phyloP scores from a whole-genome alignment of 1,140 invertebrate species.

The Drosophila biarmipes region DNA sequence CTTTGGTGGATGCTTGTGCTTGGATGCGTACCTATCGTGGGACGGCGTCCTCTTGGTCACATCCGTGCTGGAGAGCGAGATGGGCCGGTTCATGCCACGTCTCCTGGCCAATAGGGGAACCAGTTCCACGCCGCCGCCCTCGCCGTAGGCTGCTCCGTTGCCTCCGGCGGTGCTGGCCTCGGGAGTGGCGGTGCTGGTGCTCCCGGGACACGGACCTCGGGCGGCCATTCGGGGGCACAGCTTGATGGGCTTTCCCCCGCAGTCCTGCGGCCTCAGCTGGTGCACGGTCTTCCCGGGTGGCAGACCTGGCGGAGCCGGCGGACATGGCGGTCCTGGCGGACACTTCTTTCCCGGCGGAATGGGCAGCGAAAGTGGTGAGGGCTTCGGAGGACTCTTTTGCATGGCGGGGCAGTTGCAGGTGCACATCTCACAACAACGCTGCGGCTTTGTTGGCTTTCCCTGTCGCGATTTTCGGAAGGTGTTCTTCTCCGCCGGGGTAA shows the following conservation, averaged over 20 bases:
- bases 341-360: constrained; percentile 31
- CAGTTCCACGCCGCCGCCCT: constrained; percentile 87
- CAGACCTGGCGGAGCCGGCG: constrained; percentile 14
- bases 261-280: constrained; percentile 57
- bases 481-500: constrained; percentile 74
- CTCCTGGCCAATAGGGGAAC: constrained; percentile 87
- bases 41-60: constrained; percentile 85
- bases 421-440: constrained; percentile 75
- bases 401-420: constrained; percentile 73
- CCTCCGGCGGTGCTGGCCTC: constrained; percentile 36
- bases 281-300: constrained; percentile 37
- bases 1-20: constrained; percentile 61
- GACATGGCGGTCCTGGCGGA: constrained; percentile 19
- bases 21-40: constrained; percentile 84
- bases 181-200: constrained; percentile 56
- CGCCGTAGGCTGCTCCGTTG: constrained; percentile 9
- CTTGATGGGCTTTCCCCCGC: constrained; percentile 53
- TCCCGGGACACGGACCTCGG: constrained; percentile 51
- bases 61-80: constrained; percentile 86
- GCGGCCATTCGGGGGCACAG: constrained; percentile 51
- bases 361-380: constrained; percentile 12
- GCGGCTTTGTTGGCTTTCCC: constrained; percentile 52
- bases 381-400: constrained; percentile 42
- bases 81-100: constrained; percentile 77
- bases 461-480: constrained; percentile 70